These are phyloP conservation scores for Malaclemys terrapin DNA, from an alignment of 2,113 vertebrate species.

Conservation along the genomic window DNA sequence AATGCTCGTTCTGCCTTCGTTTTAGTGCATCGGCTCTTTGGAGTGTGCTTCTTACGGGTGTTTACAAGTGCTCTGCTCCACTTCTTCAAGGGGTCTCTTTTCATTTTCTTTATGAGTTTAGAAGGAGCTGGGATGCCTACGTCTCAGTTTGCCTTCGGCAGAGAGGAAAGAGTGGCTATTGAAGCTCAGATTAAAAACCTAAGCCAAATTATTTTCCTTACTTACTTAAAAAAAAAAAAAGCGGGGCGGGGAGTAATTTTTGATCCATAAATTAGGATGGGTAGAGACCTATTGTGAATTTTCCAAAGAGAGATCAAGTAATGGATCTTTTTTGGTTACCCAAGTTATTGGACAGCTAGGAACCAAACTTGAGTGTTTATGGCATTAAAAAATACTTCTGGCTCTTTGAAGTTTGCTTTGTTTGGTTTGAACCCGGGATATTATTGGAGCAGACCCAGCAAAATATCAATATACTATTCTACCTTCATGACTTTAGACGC, in stretches of 20 bases:
- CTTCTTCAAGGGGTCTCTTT: background rate
- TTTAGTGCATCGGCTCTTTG: background rate
- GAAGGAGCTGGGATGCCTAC: background rate
- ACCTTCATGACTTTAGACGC: background rate
- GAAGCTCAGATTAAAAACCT: background rate
- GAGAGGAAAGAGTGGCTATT: background rate
- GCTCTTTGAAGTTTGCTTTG: background rate
- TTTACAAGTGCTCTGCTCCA: background rate
- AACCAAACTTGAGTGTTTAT: background rate
- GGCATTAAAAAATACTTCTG: background rate
- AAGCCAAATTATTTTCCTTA: background rate
- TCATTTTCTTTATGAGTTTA: background rate
- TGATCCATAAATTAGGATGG: background rate
- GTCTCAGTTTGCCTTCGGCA: background rate
- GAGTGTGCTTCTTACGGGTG: background rate
- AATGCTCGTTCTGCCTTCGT: background rate
- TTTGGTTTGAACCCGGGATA: background rate
- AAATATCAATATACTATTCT: background rate
- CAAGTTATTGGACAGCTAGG: background rate
- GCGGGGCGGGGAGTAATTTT: no score
- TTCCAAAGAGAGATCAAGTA: background rate
- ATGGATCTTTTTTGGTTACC: background rate
- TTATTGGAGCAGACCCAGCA: background rate
- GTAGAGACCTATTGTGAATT: background rate
- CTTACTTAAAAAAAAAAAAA: no score